These are phyloP conservation scores for Avahi laniger DNA, from an alignment of 2,797 vertebrate species.

Conservation along the genomic window DNA sequence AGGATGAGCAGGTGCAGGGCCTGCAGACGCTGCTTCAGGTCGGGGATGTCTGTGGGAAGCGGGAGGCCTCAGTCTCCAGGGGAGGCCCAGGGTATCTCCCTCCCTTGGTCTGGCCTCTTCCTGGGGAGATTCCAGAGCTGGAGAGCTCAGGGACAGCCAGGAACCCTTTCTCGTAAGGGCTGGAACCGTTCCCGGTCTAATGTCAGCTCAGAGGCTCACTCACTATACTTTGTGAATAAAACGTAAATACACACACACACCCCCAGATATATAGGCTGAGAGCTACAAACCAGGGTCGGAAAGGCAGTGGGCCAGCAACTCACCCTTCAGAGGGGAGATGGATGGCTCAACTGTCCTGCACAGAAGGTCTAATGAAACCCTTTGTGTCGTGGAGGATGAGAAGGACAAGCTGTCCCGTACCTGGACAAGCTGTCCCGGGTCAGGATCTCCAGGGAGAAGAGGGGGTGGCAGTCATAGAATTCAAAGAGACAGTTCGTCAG, in stretches of 20 bases:
- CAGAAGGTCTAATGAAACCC: background rate
- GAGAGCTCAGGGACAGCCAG: background rate
- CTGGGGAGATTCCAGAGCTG: background rate
- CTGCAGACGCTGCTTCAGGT: slow-evolving; percentile 92
- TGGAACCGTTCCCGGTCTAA: background rate
- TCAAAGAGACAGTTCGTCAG: background rate
- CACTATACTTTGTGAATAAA: background rate
- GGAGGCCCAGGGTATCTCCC: background rate
- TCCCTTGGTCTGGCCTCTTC: background rate
- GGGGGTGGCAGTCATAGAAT: background rate
- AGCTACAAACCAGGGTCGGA: background rate
- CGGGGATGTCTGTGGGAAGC: slow-evolving; percentile 87
- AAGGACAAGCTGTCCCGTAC: background rate
- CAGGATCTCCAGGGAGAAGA: background rate
- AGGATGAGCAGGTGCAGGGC: slow-evolving; percentile 93
- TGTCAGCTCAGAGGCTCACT: background rate
- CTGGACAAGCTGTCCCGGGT: background rate
- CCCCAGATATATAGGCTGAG: background rate
- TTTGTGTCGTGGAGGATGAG: background rate
- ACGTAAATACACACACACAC: background rate
- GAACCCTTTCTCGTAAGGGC: background rate
- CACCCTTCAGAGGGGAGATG: background rate
- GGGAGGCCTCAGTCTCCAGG: background rate
- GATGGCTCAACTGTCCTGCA: background rate
- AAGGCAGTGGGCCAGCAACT: background rate